phyloP scores from a whole-genome alignment of 2,888 invertebrate species.

The Tipula vernalis region DNA sequence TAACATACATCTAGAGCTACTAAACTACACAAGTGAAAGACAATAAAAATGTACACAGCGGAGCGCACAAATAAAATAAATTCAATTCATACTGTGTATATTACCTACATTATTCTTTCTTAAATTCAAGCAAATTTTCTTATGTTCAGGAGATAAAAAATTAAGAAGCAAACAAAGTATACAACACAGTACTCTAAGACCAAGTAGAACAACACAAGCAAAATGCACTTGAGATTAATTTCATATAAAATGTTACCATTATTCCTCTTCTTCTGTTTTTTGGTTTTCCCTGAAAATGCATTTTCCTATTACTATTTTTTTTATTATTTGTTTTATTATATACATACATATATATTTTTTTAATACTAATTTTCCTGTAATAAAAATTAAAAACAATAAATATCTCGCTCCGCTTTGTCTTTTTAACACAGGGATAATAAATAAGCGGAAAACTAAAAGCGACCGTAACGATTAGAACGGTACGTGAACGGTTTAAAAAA shows the following conservation, averaged over 20 bases:
- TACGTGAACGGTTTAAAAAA: background rate
- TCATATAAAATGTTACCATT: background rate
- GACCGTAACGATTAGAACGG: background rate
- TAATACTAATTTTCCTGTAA: background rate
- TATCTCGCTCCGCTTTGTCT: background rate
- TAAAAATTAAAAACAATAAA: background rate
- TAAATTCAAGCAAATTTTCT: background rate
- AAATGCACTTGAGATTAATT: slow-evolving; percentile 4
- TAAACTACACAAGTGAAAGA: background rate
- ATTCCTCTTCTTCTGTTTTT: background rate
- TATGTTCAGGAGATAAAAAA: background rate
- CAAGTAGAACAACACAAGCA: background rate
- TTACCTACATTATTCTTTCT: background rate
- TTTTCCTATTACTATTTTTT: background rate
- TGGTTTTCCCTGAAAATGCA: background rate
- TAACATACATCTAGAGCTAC: background rate
- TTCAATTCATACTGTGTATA: background rate
- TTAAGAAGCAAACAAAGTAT: background rate
- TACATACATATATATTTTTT: background rate
- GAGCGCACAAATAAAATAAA: background rate
- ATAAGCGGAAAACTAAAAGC: background rate
- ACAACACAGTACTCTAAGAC: background rate
- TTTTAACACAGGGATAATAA: background rate
- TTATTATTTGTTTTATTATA: too few relatives aligned
- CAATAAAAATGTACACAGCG: background rate